Evolutionary conservation across 2,797 vertebrate species (phyloP).

Genomic region (Malacoctenus gilli): DNA sequence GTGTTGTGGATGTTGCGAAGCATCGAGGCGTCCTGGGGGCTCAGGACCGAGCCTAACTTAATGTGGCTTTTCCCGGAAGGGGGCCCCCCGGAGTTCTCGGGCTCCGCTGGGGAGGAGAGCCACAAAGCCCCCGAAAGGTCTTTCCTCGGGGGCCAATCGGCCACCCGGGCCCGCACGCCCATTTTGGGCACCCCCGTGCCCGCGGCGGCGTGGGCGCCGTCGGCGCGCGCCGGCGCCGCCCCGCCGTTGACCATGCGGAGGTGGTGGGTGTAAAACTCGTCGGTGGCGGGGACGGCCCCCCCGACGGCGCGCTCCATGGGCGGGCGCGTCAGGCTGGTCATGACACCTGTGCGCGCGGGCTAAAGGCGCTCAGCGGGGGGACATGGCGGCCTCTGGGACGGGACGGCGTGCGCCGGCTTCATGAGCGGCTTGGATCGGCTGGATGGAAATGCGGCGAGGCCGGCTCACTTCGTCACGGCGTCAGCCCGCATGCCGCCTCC

Average conservation of each 20-base stretch:
- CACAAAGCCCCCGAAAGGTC: constrained; percentile 75
- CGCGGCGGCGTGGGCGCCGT: constrained; percentile 86
- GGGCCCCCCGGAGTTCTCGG: constrained; percentile 53
- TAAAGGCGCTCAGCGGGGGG: constrained; percentile 79
- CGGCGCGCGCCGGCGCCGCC: constrained; percentile 80
- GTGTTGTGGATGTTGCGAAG: constrained; percentile 94
- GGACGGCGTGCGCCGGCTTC: constrained; percentile 52
- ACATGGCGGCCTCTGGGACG: constrained; percentile 64
- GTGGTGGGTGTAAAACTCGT: constrained; percentile 93
- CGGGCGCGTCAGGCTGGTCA: constrained; percentile 93
- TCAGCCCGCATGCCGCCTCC: constrained; percentile 44
- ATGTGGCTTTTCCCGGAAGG: constrained; percentile 86
- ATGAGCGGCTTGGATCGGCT: constrained; percentile 60
- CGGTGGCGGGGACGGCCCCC: constrained; percentile 87
- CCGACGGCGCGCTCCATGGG: constrained; percentile 91
- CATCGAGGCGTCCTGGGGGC: constrained; percentile 92
- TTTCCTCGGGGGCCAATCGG: constrained; percentile 96
- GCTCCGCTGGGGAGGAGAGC: constrained; percentile 60
- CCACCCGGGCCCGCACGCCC: constrained; percentile 96
- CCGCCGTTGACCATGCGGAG: constrained; percentile 91
- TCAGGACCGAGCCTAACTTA: constrained; percentile 87
- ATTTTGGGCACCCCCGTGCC: constrained; percentile 94
- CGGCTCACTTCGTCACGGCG: neutral
- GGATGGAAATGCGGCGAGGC: constrained; percentile 18
- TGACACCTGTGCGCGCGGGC: constrained; percentile 81